Evolutionary conservation across 2,113 vertebrate genomes (phyloP).

Genomic region (Agelaius tricolor): DNA sequence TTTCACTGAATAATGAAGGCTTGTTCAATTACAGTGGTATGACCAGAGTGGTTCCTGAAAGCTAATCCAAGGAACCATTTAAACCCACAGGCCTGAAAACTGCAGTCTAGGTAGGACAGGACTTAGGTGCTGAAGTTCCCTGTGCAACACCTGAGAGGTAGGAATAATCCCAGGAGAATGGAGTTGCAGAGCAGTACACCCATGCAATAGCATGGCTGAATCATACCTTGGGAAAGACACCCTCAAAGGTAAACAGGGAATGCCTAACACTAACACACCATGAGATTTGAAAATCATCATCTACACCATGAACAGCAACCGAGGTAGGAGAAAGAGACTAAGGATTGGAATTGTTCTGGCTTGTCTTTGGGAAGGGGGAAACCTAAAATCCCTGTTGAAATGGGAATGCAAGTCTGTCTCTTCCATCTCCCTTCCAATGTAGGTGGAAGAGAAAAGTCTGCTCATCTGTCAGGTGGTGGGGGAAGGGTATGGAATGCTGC

Average conservation of each 20-base stretch:
- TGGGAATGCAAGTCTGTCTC: not conserved
- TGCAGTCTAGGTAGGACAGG: not conserved
- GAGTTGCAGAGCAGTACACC: not conserved
- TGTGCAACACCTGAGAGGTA: not conserved
- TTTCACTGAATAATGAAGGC: not conserved
- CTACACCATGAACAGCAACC: not conserved
- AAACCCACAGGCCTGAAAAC: not conserved
- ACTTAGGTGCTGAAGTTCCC: not conserved
- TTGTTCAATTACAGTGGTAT: not conserved
- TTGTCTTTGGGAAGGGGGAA: not conserved
- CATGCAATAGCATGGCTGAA: fast-evolving
- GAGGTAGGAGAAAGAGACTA: not conserved
- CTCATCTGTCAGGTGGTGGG: not conserved
- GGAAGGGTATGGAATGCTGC: not conserved
- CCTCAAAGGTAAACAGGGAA: not conserved
- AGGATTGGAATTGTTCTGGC: not conserved
- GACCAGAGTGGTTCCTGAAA: not conserved
- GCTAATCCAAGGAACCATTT: not conserved
- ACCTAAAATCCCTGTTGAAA: not conserved
- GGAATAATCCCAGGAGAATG: not conserved
- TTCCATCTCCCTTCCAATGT: not conserved
- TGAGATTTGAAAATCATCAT: not conserved
- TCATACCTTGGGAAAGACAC: not conserved
- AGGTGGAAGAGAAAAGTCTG: not conserved
- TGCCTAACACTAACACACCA: not conserved